Conservation (phyloP, 2,888 invertebrate species). For the Erannis defoliaria region DNA sequence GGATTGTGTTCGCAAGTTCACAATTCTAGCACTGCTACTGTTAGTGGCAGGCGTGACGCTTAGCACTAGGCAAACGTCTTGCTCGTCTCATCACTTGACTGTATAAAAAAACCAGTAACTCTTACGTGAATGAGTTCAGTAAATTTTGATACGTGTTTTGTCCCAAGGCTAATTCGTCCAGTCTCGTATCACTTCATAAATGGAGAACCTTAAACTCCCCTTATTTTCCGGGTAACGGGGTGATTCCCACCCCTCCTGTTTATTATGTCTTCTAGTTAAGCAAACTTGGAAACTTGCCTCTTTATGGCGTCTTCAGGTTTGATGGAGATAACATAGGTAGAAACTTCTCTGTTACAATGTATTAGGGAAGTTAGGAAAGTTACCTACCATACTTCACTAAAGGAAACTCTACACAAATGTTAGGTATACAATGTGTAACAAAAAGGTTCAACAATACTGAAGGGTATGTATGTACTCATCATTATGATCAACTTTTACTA, state of each 20-base stretch:
- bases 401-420: too few relatives aligned
- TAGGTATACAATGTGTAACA: too few relatives aligned
- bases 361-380: neutral
- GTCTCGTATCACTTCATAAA: slow-evolving; percentile 36
- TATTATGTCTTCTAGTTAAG: slow-evolving; percentile 32
- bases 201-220: slow-evolving; percentile 45
- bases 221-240: slow-evolving; percentile 66
- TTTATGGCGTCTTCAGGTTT: slow-evolving; percentile 24
- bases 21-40: too few relatives aligned
- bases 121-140: too few relatives aligned
- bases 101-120: too few relatives aligned
- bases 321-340: slow-evolving; percentile 21
- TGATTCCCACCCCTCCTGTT: slow-evolving; percentile 61
- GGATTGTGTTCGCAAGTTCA: too few relatives aligned
- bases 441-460: too few relatives aligned
- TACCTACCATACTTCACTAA: neutral
- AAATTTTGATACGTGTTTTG: neutral
- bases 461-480: too few relatives aligned
- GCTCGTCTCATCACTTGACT: too few relatives aligned
- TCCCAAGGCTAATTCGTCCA: neutral
- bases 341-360: slow-evolving; percentile 3
- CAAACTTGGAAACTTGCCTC: slow-evolving; percentile 27
- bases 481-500: too few relatives aligned
- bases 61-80: too few relatives aligned
- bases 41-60: too few relatives aligned